These are phyloP conservation scores for Origma solitaria DNA, from an alignment of 2,113 vertebrate species.

Conservation along the genomic window DNA sequence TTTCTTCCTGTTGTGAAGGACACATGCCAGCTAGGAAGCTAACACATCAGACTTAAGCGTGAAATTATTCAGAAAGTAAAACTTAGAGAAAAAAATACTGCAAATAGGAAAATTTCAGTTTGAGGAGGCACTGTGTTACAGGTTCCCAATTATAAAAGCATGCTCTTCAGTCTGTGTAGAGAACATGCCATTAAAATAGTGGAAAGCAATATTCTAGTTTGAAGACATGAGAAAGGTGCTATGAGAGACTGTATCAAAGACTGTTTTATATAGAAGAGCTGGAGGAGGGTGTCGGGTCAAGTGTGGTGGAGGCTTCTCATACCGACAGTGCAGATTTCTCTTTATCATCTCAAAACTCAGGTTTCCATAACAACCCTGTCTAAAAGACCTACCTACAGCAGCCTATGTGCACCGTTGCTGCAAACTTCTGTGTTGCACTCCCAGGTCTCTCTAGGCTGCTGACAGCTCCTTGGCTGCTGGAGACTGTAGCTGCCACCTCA, in stretches of 20 bases:
- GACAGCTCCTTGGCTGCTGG: background rate
- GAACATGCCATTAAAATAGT: background rate
- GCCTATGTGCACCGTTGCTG: background rate
- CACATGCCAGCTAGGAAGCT: background rate
- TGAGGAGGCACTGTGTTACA: background rate
- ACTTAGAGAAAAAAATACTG: background rate
- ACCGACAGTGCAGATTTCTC: background rate
- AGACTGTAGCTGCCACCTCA: background rate
- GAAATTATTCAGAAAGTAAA: background rate
- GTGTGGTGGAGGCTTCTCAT: background rate
- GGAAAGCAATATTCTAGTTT: background rate
- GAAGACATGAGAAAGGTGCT: background rate
- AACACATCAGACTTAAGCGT: background rate
- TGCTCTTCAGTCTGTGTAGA: background rate
- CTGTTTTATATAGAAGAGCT: background rate
- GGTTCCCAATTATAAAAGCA: background rate
- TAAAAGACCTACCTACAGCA: background rate
- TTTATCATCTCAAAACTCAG: background rate
- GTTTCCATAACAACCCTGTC: constrained; percentile 1
- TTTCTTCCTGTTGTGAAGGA: background rate
- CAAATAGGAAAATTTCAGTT: background rate
- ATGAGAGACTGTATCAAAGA: background rate
- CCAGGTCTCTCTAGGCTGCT: background rate
- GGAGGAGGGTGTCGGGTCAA: background rate
- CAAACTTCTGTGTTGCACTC: background rate